These are phyloP conservation scores for Byasa hedistus DNA, from an alignment of 2,888 invertebrate genomes.

Conservation along the genomic window DNA sequence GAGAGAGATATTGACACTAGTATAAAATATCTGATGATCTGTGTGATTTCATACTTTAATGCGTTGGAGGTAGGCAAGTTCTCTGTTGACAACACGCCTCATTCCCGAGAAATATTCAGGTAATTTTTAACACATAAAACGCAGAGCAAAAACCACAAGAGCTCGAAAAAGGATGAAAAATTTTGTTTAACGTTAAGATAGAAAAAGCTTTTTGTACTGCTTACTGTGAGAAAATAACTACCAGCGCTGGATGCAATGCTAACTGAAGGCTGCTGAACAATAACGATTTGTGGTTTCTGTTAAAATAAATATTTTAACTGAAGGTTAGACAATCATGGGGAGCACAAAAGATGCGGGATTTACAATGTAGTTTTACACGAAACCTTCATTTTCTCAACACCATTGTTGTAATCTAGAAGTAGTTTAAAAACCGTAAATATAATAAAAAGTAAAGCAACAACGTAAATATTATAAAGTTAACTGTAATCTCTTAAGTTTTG, in stretches of 20 bases:
- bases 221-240: not conserved
- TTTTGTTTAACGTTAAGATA: not conserved
- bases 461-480: too few relatives aligned
- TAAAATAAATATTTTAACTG: conserved; percentile 1
- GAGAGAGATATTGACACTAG: too few relatives aligned
- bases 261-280: not conserved
- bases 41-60: too few relatives aligned
- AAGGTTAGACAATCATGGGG: not conserved
- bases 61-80: too few relatives aligned
- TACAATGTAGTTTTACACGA: not conserved
- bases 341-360: not conserved
- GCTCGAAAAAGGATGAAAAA: not conserved
- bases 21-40: too few relatives aligned
- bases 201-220: not conserved
- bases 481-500: too few relatives aligned
- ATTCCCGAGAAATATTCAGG: not conserved
- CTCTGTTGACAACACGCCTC: too few relatives aligned
- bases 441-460: too few relatives aligned
- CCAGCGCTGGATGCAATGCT: not conserved
- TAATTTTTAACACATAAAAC: not conserved
- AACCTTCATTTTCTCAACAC: not conserved
- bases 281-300: not conserved
- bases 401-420: not conserved
- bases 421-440: too few relatives aligned
- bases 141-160: not conserved